Evolutionary conservation across 2,888 invertebrate genomes (phyloP), one percentile per base, ranked within the genome.

Genomic region (Ditula angustiorana): DNA sequence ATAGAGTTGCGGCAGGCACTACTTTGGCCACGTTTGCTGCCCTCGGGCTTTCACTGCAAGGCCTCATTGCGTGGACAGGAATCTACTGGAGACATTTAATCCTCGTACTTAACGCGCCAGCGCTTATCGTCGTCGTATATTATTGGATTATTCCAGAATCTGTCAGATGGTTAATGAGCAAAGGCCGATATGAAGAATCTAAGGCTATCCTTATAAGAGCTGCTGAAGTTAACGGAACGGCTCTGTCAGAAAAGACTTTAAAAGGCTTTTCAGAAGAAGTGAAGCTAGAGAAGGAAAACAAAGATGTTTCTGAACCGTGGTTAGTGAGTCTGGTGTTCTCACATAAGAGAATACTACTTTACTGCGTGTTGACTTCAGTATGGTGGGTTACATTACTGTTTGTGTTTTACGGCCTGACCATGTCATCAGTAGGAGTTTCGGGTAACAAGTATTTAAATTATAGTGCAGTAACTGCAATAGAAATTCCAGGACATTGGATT

Each of bases 381-480:
- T 95, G 95, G 78, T 95, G 95, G 95, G 92, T 95, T 23, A 94
- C 95, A 0, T 95, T 94, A 71, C 94, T 94, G 0, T 94, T 96
- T 67, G 24, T 57, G 11, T 24, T 16, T 16, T 96, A 95, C 72
- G 96, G 96, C 0, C 80, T 96, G 28, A 95, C 95, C 0, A 80
- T 96, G 47, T 95, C 94, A 74, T 93, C 95, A 0, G 94, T 94
- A 0, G 85, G 92, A 1, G 80, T 95, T 37, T 90, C 90, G 13
- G 94, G 94, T 2, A 93, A 94, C 76, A 90, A 89, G 69, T 95
- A 94, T 75, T 56, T 93, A 4, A 95, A 94, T 79, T 95, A 94
- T 73, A 91, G 94, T 57, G 75, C 93, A 46, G 93, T 93, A 2
- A 80, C 90, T 0, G 68, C 91, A 10, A 88, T 94, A 8, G 95